A percentile compares a stretch with the other conserved stretches of the same genome.
Conservation (phyloP, 2,888 invertebrate species). For the Resseliella maxima region DNA sequence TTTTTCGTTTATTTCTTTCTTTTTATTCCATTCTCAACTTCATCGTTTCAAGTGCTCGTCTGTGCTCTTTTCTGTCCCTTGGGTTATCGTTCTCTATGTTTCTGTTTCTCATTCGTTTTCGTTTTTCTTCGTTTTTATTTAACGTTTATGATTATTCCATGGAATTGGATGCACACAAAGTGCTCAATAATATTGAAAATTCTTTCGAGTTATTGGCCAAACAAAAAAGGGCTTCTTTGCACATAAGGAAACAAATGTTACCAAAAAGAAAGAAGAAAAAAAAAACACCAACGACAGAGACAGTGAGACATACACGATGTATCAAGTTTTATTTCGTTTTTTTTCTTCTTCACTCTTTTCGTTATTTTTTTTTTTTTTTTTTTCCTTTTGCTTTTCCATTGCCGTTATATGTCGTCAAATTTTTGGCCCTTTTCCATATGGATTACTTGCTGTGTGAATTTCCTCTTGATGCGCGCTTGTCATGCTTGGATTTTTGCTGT, state of each 20-base stretch:
- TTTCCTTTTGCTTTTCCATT: neutral
- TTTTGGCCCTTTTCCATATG: constrained; percentile 23
- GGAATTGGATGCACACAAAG: constrained; percentile 24
- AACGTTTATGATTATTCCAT: constrained; percentile 48
- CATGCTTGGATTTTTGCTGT: neutral
- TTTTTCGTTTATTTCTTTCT: no score
- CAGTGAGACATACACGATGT: neutral
- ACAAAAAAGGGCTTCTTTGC: neutral
- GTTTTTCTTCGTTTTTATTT: constrained; percentile 12
- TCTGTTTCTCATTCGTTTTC: neutral
- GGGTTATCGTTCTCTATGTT: neutral
- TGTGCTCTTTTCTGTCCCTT: neutral
- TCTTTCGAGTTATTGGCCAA: neutral
- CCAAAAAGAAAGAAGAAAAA: neutral
- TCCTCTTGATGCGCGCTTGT: constrained; percentile 44
- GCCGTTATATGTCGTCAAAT: neutral
- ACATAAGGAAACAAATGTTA: neutral
- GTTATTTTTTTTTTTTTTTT: neutral
- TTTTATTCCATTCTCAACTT: neutral
- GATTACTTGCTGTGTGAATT: constrained; percentile 24
- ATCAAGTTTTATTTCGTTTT: neutral
- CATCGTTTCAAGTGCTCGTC: neutral
- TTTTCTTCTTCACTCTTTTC: neutral
- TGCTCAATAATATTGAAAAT: constrained; percentile 13
- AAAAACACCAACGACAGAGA: neutral